These are phyloP conservation scores for Sanderia malayensis DNA, from an alignment of 30 jellyfish, hydroid and myxozoan genomes.

Conservation along the genomic window DNA sequence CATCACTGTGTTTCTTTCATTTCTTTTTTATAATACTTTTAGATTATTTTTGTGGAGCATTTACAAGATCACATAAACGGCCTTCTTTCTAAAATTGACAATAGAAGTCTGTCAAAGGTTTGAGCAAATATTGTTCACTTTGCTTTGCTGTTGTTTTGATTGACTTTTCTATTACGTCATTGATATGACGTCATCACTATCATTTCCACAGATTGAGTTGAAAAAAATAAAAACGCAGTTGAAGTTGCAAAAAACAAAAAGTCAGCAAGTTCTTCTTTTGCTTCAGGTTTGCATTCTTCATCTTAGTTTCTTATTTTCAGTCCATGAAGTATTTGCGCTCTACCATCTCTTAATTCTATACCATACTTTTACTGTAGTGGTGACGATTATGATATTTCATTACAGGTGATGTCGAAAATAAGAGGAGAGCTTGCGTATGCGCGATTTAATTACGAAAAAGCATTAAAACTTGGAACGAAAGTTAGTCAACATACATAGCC, in stretches of 20 bases:
- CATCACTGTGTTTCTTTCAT: no score
- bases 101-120: neutral
- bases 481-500: neutral
- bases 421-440: neutral
- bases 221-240: conserved; percentile 8
- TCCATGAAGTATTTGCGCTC: no score
- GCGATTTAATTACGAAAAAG: neutral
- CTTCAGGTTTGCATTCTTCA: conserved; percentile 28
- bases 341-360: no score
- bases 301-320: no score
- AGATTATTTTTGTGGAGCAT: conserved; percentile 4
- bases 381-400: no score
- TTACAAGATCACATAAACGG: neutral
- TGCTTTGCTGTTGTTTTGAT: no score
- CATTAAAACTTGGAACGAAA: neutral
- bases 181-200: no score
- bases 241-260: conserved; percentile 41
- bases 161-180: no score
- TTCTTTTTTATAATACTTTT: no score
- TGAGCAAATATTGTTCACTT: no score
- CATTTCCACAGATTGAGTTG: conserved; percentile 25
- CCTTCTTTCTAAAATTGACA: neutral
- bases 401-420: conserved; percentile 1
- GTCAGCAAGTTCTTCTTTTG: conserved; percentile 37
- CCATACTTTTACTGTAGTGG: no score